phyloP scores from a whole-genome alignment of 2,113 vertebrate genomes.

The Elachura formosa region DNA sequence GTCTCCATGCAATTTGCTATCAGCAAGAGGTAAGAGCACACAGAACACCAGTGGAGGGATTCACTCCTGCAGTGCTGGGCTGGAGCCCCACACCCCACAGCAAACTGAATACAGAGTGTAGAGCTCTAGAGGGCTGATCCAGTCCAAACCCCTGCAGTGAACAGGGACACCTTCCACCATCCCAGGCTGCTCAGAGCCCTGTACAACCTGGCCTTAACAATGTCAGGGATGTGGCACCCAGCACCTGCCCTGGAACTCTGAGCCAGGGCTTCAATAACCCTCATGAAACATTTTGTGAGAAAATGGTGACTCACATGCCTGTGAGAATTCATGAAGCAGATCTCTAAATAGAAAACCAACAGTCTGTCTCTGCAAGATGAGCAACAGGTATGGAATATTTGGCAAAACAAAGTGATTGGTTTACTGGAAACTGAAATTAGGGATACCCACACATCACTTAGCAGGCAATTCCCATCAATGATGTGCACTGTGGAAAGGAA shows the following conservation, averaged over 20 bases:
- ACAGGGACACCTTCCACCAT: background rate
- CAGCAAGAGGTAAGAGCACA: background rate
- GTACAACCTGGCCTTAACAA: background rate
- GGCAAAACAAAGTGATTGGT: background rate
- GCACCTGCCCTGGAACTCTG: background rate
- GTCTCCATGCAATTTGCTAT: fast-evolving
- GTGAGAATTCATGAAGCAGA: background rate
- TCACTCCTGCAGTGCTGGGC: background rate
- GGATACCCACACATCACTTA: background rate
- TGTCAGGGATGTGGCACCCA: background rate
- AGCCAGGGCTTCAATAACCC: background rate
- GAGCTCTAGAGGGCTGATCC: fast-evolving
- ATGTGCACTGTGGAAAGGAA: background rate
- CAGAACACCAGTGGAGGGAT: fast-evolving
- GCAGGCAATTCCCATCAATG: background rate
- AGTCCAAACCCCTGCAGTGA: background rate
- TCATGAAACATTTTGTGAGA: background rate
- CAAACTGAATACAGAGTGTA: background rate
- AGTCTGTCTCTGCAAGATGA: background rate
- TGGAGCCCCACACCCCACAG: background rate
- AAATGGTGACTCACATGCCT: background rate
- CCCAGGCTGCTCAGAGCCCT: background rate
- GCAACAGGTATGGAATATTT: background rate
- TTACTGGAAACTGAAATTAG: background rate
- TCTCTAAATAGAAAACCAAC: background rate